A percentile compares a stretch with the other conserved stretches of the same genome.
Evolutionary conservation across 2,797 vertebrate genomes (phyloP).

Genomic region (Dermochelys coriacea): DNA sequence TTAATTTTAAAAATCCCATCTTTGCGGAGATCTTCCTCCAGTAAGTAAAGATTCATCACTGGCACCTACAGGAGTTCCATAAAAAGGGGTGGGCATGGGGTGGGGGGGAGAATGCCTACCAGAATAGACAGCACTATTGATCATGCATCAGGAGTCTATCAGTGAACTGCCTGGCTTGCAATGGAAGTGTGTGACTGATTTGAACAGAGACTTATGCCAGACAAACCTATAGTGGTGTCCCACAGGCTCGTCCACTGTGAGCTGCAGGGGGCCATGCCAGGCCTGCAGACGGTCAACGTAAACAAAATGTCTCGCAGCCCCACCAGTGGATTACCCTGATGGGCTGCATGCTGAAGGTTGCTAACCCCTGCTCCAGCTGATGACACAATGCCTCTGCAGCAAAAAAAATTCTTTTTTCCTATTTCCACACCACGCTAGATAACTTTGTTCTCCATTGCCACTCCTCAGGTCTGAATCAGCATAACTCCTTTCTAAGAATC

Average conservation of each 20-base stretch:
- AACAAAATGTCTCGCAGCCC: too few species aligned
- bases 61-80: neutral
- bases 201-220: neutral
- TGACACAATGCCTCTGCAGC: neutral
- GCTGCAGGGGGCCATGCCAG: too few species aligned
- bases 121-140: neutral
- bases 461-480: neutral
- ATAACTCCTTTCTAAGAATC: neutral
- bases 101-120: neutral
- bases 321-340: too few species aligned
- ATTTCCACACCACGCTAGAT: neutral
- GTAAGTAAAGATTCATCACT: neutral
- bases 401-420: neutral
- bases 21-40: neutral
- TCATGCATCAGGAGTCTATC: neutral
- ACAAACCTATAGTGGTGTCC: neutral
- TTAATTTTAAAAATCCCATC: neutral
- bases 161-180: neutral
- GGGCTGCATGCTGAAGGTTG: too few species aligned
- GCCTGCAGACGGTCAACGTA: too few species aligned
- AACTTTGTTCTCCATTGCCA: neutral
- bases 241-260: neutral
- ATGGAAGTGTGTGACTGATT: neutral
- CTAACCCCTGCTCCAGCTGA: neutral
- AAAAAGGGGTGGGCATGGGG: neutral